These are phyloP conservation scores for Leptobrachium leishanense DNA, from an alignment of 2,113 vertebrate genomes.

Conservation along the genomic window DNA sequence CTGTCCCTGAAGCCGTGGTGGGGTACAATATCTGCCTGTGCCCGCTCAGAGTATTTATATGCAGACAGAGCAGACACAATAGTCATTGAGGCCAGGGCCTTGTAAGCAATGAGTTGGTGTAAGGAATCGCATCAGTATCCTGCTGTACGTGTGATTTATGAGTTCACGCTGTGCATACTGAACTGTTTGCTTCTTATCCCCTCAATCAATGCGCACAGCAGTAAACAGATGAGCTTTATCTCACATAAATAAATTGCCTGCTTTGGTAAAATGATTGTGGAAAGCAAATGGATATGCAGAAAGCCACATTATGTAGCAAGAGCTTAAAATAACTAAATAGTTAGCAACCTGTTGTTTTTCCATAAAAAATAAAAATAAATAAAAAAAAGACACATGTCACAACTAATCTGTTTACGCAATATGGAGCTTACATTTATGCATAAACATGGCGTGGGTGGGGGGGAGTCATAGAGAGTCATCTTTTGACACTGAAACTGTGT, in stretches of 20 bases:
- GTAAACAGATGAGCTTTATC: conserved; percentile 27
- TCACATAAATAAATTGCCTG: conserved; percentile 33
- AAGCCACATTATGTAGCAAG: background rate
- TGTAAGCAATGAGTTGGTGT: conserved; percentile 14
- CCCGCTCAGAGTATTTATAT: background rate
- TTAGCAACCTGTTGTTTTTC: conserved; percentile 7
- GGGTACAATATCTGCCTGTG: no score
- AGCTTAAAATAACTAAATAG: conserved; percentile 11
- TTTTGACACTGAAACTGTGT: no score
- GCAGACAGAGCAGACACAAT: background rate
- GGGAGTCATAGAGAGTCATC: no score
- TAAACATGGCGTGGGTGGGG: background rate
- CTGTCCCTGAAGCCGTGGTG: no score
- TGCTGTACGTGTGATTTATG: conserved; percentile 25
- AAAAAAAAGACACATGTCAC: conserved; percentile 17
- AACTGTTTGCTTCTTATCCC: conserved; percentile 16
- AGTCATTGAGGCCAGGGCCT: background rate
- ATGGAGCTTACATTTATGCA: conserved; percentile 29
- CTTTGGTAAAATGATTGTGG: conserved; percentile 20
- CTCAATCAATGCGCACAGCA: conserved; percentile 44
- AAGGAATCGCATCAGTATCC: conserved; percentile 25
- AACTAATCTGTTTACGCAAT: conserved; percentile 25
- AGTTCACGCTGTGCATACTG: conserved; percentile 22
- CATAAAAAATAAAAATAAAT: background rate
- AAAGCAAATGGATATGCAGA: conserved; percentile 6